These are phyloP conservation scores for Stenurella melanura DNA, from an alignment of 2,888 invertebrate genomes.

Conservation along the genomic window DNA sequence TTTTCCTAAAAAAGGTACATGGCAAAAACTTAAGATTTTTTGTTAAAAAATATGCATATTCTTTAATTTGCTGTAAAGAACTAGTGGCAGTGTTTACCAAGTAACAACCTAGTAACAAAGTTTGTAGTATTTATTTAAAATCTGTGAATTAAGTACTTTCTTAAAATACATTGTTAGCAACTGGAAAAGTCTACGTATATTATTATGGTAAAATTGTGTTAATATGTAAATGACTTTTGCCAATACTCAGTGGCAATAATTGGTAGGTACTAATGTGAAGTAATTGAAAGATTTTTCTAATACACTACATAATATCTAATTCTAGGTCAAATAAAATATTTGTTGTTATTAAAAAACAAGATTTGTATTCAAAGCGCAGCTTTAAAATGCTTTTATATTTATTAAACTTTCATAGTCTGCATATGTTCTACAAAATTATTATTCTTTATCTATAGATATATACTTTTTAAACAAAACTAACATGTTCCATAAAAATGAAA, in stretches of 20 bases:
- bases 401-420: no score
- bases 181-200: not conserved
- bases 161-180: not conserved
- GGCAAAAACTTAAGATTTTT: not conserved
- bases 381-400: no score
- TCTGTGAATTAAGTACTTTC: not conserved
- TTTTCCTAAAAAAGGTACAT: not conserved
- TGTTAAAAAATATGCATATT: not conserved
- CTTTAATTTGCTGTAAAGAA: not conserved
- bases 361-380: no score
- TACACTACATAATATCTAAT: no score
- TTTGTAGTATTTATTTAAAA: not conserved
- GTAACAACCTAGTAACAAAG: not conserved
- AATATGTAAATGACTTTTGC: not conserved
- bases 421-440: no score
- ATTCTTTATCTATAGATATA: no score
- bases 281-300: no score
- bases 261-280: not conserved
- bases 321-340: no score
- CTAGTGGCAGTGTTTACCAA: not conserved
- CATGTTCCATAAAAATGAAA: no score
- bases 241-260: not conserved
- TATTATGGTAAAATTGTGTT: not conserved
- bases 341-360: no score
- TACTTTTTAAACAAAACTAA: no score